Evolutionary conservation across 2,888 invertebrate genomes (phyloP).

Genomic region (Brachypalpus laphriformis): DNA sequence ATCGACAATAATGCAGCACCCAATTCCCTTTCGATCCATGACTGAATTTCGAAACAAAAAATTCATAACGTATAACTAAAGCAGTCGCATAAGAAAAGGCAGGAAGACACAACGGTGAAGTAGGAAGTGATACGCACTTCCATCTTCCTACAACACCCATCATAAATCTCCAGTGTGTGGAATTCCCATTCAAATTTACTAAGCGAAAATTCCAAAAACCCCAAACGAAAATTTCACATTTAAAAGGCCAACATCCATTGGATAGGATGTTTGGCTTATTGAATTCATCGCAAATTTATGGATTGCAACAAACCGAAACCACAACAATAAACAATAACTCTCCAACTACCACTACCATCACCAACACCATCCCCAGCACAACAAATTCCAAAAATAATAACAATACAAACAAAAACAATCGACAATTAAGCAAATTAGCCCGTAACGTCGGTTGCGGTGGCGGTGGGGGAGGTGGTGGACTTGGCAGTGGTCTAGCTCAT

Average conservation of each 20-base stretch:
- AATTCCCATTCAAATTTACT: not conserved
- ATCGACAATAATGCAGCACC: conserved; percentile 36
- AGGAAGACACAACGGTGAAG: too few relatives aligned
- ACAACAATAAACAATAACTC: conserved; percentile 29
- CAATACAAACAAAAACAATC: conserved; percentile 45
- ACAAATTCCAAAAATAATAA: conserved; percentile 56
- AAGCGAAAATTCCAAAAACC: not conserved
- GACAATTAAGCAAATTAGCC: conserved; percentile 54
- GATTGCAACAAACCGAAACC: conserved; percentile 77
- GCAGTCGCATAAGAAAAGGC: not conserved
- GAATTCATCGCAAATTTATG: conserved; percentile 81
- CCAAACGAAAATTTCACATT: conserved; percentile 30
- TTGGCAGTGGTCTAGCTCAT: conserved; percentile 32
- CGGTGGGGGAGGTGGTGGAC: conserved; percentile 7
- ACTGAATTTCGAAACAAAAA: not conserved
- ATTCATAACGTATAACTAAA: conserved; percentile 1
- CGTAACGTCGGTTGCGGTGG: conserved; percentile 15
- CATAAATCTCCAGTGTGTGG: conserved; percentile 1
- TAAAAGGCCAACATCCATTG: conserved; percentile 22
- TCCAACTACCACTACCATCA: conserved; percentile 70
- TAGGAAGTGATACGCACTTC: conserved; percentile 43
- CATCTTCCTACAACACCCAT: conserved; percentile 8
- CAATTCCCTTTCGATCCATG: conserved; percentile 3
- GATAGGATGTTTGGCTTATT: conserved; percentile 80
- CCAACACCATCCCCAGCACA: conserved; percentile 60